Conservation (phyloP, 2,797 vertebrate species). For the Semaprochilodus insignis region DNA sequence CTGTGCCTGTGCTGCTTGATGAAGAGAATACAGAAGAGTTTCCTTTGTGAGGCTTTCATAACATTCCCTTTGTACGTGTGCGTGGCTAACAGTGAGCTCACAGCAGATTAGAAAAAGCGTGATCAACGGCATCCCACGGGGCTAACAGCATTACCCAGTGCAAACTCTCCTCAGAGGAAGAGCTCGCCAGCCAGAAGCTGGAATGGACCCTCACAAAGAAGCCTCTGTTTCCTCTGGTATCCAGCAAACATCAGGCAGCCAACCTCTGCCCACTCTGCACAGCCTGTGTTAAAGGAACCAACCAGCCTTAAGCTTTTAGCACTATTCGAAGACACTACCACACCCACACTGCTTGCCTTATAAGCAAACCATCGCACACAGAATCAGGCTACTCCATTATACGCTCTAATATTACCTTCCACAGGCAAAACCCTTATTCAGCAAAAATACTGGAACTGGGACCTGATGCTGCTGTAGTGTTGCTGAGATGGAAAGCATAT, state of each 20-base stretch:
- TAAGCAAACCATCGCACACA: constrained; percentile 3
- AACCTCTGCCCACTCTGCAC: constrained; percentile 22
- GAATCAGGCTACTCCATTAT: background rate
- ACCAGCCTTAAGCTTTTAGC: constrained; percentile 10
- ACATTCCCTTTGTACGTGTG: constrained; percentile 11
- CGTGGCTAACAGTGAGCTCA: constrained; percentile 15
- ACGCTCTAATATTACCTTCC: background rate
- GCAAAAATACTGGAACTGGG: background rate
- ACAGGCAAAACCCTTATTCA: background rate
- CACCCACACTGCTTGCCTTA: constrained; percentile 13
- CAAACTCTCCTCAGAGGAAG: constrained; percentile 28
- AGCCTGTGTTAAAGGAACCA: constrained; percentile 20
- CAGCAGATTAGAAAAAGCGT: constrained; percentile 39
- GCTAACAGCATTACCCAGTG: constrained; percentile 47
- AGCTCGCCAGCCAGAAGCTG: constrained; percentile 11
- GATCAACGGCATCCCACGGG: constrained; percentile 23
- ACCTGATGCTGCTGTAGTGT: background rate
- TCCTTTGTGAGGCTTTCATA: constrained; percentile 31
- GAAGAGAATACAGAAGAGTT: constrained; percentile 33
- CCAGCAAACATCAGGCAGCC: constrained; percentile 69
- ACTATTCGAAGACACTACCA: constrained; percentile 17
- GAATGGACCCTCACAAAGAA: constrained; percentile 71
- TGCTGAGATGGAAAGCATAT: background rate
- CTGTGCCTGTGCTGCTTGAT: background rate
- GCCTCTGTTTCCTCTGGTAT: constrained; percentile 75